These are phyloP conservation scores for Xyrichtys novacula DNA, from an alignment of 2,797 vertebrate species.

Conservation along the genomic window DNA sequence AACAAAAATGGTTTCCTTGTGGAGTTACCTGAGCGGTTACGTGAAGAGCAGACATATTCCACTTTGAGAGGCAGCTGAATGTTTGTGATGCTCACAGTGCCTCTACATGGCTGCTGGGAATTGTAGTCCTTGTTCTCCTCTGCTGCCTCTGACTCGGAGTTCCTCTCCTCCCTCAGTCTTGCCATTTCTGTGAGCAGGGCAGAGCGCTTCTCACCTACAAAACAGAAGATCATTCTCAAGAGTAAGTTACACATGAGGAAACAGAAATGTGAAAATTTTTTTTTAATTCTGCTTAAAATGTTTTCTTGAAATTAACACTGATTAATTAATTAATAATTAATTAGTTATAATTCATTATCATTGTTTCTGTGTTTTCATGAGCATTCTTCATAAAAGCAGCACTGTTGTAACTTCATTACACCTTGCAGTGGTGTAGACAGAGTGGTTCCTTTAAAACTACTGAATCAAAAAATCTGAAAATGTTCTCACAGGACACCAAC, in stretches of 20 bases:
- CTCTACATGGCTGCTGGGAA: slow-evolving; percentile 81
- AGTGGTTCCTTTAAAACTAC: too few species aligned
- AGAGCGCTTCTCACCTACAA: slow-evolving; percentile 83
- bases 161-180: slow-evolving; percentile 72
- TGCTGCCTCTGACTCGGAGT: slow-evolving; percentile 12
- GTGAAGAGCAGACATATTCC: slow-evolving; percentile 86
- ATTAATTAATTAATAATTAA: too few species aligned
- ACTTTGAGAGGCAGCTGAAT: slow-evolving; percentile 88
- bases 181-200: slow-evolving; percentile 81
- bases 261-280: background rate
- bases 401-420: too few species aligned
- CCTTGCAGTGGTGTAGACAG: too few species aligned
- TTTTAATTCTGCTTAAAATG: too few species aligned
- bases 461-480: background rate
- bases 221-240: background rate
- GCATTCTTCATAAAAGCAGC: too few species aligned
- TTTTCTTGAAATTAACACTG: too few species aligned
- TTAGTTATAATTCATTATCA: too few species aligned
- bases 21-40: slow-evolving; percentile 74
- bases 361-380: too few species aligned
- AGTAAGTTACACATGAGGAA: background rate
- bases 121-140: slow-evolving; percentile 25
- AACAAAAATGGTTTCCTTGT: background rate
- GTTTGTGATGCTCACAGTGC: slow-evolving; percentile 80
- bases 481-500: slow-evolving; percentile 84